Percentiles rank a stretch among this genome's conserved stretches.
Conservation (phyloP, 2,113 vertebrate genomes). For the Puffinus mauretanicus region DNA sequence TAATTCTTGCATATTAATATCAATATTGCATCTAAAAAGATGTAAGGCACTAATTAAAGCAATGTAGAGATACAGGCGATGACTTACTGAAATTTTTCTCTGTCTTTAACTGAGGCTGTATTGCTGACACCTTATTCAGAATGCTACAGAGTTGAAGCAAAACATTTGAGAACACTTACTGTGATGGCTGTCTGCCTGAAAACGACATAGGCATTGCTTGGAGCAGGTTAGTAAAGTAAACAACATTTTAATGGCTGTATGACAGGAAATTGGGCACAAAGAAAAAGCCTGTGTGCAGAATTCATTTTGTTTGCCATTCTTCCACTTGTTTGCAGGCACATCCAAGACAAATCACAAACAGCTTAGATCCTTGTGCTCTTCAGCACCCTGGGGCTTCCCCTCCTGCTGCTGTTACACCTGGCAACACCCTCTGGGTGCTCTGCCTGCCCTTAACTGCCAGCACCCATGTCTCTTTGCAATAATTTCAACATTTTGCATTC, state of each 20-base stretch:
- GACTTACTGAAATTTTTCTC: not conserved
- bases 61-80: not conserved
- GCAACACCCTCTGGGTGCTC: not conserved
- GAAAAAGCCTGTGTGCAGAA: not conserved
- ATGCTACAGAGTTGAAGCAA: not conserved
- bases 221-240: not conserved
- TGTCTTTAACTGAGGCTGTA: not conserved
- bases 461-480: not conserved
- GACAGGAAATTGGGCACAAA: not conserved
- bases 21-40: not conserved
- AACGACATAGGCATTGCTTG: not conserved
- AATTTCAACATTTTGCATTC: not conserved
- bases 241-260: not conserved
- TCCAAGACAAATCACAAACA: not conserved
- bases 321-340: not conserved
- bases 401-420: not conserved
- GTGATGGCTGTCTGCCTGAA: not conserved
- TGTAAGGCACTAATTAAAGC: not conserved
- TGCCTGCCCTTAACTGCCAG: not conserved
- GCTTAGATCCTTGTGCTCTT: not conserved
- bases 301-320: not conserved
- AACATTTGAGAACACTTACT: not conserved
- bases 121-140: not conserved
- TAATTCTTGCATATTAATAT: not conserved
- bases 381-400: not conserved